Base-by-base conservation (phyloP, 2,888 invertebrate species). In the Neoscelio sp. region DNA sequence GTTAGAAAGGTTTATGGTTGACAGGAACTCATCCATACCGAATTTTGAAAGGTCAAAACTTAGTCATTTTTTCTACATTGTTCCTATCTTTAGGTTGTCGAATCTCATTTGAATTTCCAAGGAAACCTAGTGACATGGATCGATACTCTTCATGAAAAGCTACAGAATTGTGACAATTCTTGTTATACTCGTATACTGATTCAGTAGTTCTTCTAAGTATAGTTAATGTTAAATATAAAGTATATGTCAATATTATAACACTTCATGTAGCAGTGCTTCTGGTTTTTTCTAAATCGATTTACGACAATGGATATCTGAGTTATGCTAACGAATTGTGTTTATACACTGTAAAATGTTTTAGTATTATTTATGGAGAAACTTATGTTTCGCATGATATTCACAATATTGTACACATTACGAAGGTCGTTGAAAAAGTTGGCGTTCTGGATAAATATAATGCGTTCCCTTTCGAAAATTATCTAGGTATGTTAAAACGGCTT, bases 51-150 rank as follows among this genome's bases (percentile, higher is more conserved):
- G 8, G 12, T 18, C 17, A 6, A 6, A 15, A 15, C 18, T 12
- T 8, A 2, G n/a, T 18, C 2, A n/a, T 13, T 13, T 2, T 42
- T 6, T 42, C 42, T 8, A 2, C 17, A 2, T 42, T 13, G 6
- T 8, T 42, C 2, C 2, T 18, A 42, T 18, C 15, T 2, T 18
- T 50, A 8, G 30, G 50, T 35, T 7, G 1, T 8, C 1, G 38
- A 3, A 58, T 56, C 20, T 38, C 54, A 4, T 1, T 3, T 3
- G 54, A 56, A 12, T 56, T 56, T 38, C 18, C 18, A 12, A 5
- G 54, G 13, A 56, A 56, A 56, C 54, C 54, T 8, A 2, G 54
- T 2, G 23, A 56, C 2, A 38, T 56, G 4, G 7, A 8, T 7
- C 6, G 38, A 10, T 23, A 7, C 8, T 13, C 6, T 10, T 1